phyloP scores from a whole-genome alignment of 2,888 invertebrate species.

The Scaptomyza flava region DNA sequence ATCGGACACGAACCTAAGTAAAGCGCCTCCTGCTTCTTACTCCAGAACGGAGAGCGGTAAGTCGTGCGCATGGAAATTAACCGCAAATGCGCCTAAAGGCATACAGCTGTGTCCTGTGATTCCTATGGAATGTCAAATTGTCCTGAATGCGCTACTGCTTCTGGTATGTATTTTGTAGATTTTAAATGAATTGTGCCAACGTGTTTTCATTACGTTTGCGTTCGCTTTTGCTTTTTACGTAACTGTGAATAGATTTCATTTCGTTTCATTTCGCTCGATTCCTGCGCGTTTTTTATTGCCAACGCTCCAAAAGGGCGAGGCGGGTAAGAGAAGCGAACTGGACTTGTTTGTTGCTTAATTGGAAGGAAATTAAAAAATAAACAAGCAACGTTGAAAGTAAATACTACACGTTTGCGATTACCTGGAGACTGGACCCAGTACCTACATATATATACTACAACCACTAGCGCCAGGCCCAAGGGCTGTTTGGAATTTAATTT shows the following conservation, averaged over 20 bases:
- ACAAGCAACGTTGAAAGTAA: constrained; percentile 76
- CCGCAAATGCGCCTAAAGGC: constrained; percentile 64
- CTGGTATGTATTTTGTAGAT: constrained; percentile 28
- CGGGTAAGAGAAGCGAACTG: neutral
- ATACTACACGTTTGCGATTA: constrained; percentile 76
- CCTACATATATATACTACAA: neutral
- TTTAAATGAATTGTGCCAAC: constrained; percentile 71
- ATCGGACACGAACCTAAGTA: constrained; percentile 9
- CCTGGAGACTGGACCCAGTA: constrained; percentile 42
- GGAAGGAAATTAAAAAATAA: constrained; percentile 81
- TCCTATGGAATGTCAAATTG: constrained; percentile 45
- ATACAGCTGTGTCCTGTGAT: constrained; percentile 42
- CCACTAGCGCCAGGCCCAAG: constrained; percentile 38
- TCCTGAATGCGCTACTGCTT: constrained; percentile 11
- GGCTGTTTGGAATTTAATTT: constrained; percentile 78
- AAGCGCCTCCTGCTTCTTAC: neutral
- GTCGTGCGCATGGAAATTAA: constrained; percentile 65
- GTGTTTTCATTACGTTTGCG: constrained; percentile 61
- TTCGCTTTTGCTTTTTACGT: constrained; percentile 49
- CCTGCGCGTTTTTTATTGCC: constrained; percentile 60
- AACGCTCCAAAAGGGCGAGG: constrained; percentile 18
- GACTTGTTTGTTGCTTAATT: constrained; percentile 81
- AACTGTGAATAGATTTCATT: constrained; percentile 48
- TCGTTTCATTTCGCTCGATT: constrained; percentile 51
- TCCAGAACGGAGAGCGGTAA: constrained; percentile 29